Percentiles rank a stretch among this genome's conserved stretches.
Evolutionary conservation across 2,113 vertebrate genomes (phyloP).

Genomic region (Turdus rufiventris): DNA sequence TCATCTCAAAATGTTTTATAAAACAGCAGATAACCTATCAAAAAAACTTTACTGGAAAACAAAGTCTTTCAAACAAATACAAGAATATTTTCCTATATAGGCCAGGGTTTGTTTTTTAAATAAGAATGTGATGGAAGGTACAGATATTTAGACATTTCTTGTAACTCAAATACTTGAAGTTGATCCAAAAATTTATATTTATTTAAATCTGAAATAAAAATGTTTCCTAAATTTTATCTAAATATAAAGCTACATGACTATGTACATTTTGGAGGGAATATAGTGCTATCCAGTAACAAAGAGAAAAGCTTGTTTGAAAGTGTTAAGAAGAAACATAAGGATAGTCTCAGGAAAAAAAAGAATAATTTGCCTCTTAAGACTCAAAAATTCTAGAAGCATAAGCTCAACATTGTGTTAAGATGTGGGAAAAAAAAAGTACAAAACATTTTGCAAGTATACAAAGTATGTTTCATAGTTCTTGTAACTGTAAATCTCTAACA

Average conservation of each 20-base stretch:
- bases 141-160: background rate
- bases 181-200: background rate
- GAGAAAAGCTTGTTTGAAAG: background rate
- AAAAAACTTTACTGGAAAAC: background rate
- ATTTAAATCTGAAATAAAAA: background rate
- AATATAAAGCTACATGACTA: background rate
- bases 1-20: background rate
- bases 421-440: background rate
- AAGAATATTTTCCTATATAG: background rate
- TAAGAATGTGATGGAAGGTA: background rate
- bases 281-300: background rate
- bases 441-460: background rate
- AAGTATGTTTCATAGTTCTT: background rate
- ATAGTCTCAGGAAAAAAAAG: background rate
- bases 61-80: background rate
- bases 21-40: background rate
- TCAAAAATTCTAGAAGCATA: background rate
- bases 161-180: background rate
- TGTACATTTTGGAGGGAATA: background rate
- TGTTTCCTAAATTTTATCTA: background rate
- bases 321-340: background rate
- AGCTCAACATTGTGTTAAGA: background rate
- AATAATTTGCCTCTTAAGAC: background rate
- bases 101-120: background rate
- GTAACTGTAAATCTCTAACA: background rate